These are phyloP conservation scores for Synchiropus splendidus DNA, from an alignment of 2,113 vertebrate genomes.

Conservation along the genomic window DNA sequence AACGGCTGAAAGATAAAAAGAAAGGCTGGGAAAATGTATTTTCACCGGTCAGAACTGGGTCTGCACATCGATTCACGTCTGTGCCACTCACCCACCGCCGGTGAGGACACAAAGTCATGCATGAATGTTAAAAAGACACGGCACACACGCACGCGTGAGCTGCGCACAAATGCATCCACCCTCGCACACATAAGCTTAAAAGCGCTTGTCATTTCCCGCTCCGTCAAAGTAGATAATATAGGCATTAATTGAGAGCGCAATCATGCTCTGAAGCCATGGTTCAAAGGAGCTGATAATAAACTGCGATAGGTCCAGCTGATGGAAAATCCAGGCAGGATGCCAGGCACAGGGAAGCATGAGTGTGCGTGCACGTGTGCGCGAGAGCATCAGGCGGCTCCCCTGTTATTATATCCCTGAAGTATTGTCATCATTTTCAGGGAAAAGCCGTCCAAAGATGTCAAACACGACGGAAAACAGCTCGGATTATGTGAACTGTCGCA, in stretches of 20 bases:
- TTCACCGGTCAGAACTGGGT: too few relatives aligned
- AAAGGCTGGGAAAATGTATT: too few relatives aligned
- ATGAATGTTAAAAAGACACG: too few relatives aligned
- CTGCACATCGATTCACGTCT: too few relatives aligned
- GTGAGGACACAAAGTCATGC: too few relatives aligned
- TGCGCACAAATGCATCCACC: not conserved
- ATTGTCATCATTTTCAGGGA: not conserved
- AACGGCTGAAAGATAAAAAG: too few relatives aligned
- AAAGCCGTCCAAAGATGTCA: too few relatives aligned
- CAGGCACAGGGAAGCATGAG: constrained; percentile 18
- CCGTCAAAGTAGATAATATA: constrained; percentile 57
- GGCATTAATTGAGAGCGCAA: constrained; percentile 62
- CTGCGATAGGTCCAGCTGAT: constrained; percentile 63
- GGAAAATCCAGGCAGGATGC: constrained; percentile 35
- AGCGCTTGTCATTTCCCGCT: constrained; percentile 45
- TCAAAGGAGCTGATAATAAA: constrained; percentile 68
- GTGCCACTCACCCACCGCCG: too few relatives aligned
- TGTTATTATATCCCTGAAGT: constrained; percentile 5
- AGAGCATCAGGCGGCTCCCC: constrained; percentile 1
- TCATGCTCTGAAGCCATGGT: constrained; percentile 61
- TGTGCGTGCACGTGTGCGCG: constrained; percentile 5
- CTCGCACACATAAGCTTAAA: not conserved
- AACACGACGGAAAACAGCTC: too few relatives aligned
- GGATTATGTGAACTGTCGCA: too few relatives aligned
- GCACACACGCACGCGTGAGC: constrained; percentile 6